phyloP scores from a whole-genome alignment of 2,113 vertebrate species.

The Crotalus helleri region DNA sequence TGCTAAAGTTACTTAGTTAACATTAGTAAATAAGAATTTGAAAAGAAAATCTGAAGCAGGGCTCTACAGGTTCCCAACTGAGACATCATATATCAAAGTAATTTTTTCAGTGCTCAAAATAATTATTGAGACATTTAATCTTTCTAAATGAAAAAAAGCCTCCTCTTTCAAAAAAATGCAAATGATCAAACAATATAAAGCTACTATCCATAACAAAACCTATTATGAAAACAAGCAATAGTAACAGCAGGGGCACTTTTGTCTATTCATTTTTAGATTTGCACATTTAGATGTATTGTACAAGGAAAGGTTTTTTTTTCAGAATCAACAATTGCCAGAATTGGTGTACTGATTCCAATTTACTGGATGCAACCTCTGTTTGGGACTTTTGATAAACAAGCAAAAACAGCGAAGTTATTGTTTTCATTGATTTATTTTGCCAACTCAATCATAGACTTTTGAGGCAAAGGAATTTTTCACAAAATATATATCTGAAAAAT shows the following conservation, averaged over 20 bases:
- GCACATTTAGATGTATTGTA: not conserved
- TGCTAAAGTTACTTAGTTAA: not conserved
- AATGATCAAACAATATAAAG: not conserved
- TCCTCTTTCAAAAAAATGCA: not conserved
- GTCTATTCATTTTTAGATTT: not conserved
- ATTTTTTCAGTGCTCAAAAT: not conserved
- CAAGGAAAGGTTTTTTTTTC: not conserved
- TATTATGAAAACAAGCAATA: not conserved
- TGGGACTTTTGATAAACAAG: not conserved
- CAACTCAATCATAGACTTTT: not conserved
- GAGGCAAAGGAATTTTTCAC: not conserved
- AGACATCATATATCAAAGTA: not conserved
- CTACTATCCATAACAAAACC: not conserved
- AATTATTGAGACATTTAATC: not conserved
- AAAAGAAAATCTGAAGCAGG: not conserved
- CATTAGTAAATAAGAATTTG: not conserved
- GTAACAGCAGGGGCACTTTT: not conserved
- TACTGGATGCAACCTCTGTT: not conserved
- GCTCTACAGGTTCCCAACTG: not conserved
- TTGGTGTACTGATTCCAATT: not conserved
- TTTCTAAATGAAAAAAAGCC: not conserved
- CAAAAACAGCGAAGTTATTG: not conserved
- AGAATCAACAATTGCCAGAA: not conserved
- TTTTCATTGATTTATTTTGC: not conserved
- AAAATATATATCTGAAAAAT: not conserved